Evolutionary conservation across 2,888 invertebrate genomes (phyloP).

Genomic region (Stenoptilia bipunctidactyla): DNA sequence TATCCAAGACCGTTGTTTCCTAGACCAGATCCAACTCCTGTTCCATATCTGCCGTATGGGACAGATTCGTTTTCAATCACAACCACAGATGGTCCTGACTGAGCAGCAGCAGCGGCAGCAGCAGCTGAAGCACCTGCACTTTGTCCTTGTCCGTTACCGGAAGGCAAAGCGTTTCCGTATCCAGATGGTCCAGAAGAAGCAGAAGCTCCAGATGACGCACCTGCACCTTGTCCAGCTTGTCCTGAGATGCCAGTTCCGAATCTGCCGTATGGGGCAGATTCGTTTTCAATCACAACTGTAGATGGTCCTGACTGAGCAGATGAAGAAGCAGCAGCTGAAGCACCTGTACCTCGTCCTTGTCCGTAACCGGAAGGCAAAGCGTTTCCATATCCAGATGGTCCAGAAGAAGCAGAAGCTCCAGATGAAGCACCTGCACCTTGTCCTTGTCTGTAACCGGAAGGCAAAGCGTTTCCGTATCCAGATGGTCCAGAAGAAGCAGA

Average conservation of each 20-base stretch:
- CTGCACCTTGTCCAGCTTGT: not conserved
- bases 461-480: not conserved
- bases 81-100: too few relatives aligned
- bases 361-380: not conserved
- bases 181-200: too few relatives aligned
- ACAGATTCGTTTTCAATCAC: too few relatives aligned
- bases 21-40: too few relatives aligned
- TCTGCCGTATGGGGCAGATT: too few relatives aligned
- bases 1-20: not conserved
- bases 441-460: not conserved
- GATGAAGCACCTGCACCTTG: not conserved
- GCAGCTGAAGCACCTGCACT: not conserved
- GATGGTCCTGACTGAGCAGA: too few relatives aligned
- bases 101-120: not conserved
- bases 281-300: too few relatives aligned
- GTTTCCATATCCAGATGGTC: not conserved
- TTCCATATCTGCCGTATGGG: too few relatives aligned
- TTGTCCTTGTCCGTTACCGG: not conserved
- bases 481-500: conserved; percentile 1
- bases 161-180: not conserved
- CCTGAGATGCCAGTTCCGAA: too few relatives aligned
- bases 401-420: too few relatives aligned
- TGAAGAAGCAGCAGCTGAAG: conserved; percentile 2
- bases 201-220: conserved; percentile 3
- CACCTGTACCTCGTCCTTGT: conserved; percentile 2